phyloP scores from a whole-genome alignment of 2,113 vertebrate species.

The Megalops atlanticus region DNA sequence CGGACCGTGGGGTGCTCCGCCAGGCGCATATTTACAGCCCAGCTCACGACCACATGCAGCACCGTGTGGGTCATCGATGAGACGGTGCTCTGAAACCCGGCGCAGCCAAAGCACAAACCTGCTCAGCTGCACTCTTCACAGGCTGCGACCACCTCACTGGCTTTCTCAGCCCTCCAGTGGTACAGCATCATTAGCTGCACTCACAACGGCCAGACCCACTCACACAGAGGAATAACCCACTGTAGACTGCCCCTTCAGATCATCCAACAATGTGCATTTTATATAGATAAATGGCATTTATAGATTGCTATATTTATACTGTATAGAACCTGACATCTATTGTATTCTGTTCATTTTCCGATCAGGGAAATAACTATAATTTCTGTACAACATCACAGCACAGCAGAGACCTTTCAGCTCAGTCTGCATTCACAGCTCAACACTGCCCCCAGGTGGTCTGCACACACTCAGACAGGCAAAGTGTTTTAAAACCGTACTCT shows the following conservation, averaged over 20 bases:
- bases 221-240: too few relatives aligned
- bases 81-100: background rate
- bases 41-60: slow-evolving; percentile 13
- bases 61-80: slow-evolving; percentile 26
- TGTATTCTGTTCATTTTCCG: background rate
- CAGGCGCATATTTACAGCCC: slow-evolving; percentile 25
- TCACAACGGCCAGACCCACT: background rate
- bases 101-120: background rate
- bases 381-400: background rate
- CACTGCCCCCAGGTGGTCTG: slow-evolving; percentile 68
- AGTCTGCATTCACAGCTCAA: slow-evolving; percentile 57
- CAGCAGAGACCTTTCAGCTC: background rate
- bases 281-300: too few relatives aligned
- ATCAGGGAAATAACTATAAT: background rate
- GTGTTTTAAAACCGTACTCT: background rate
- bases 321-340: background rate
- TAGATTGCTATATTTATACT: background rate
- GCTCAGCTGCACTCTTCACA: background rate
- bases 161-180: background rate
- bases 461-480: background rate
- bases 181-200: background rate
- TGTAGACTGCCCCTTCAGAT: too few relatives aligned
- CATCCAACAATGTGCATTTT: too few relatives aligned
- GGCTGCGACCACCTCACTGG: background rate
- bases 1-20: background rate